phyloP scores from a whole-genome alignment of 2,113 vertebrate species.

The Stictonetta naevosa region DNA sequence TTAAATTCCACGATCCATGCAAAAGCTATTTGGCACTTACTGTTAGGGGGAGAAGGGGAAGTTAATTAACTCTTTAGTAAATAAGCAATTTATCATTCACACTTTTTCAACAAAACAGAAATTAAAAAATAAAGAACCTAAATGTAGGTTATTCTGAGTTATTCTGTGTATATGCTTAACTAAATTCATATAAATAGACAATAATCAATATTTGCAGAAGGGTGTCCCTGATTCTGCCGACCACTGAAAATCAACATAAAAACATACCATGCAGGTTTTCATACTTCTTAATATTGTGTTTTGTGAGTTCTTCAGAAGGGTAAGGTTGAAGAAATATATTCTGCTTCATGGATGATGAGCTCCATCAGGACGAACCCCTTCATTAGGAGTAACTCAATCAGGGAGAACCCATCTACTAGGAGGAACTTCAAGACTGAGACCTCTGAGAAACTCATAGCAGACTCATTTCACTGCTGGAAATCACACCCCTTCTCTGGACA shows the following conservation, averaged over 20 bases:
- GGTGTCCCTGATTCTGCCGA: background rate
- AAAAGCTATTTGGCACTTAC: background rate
- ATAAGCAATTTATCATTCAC: conserved; percentile 7
- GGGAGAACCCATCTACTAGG: background rate
- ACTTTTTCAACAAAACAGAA: background rate
- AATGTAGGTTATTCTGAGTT: background rate
- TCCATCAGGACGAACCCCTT: background rate
- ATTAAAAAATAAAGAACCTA: background rate
- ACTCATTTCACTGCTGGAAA: background rate
- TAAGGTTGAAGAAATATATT: background rate
- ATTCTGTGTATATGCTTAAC: background rate
- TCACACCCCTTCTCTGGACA: rapidly evolving
- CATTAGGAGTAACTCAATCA: background rate
- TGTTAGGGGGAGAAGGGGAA: background rate
- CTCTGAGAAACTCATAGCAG: background rate
- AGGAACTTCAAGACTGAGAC: background rate
- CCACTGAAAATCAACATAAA: background rate
- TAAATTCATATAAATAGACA: background rate
- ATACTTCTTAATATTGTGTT: background rate
- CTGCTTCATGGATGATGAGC: background rate
- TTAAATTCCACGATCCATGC: background rate
- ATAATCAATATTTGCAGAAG: background rate
- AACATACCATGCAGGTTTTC: rapidly evolving
- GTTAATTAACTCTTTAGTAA: conserved; percentile 15
- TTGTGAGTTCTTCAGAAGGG: background rate